A percentile compares a stretch with the other conserved stretches of the same genome.
These are phyloP conservation scores for Selenia dentaria DNA, from an alignment of 2,888 invertebrate species.

Conservation along the genomic window DNA sequence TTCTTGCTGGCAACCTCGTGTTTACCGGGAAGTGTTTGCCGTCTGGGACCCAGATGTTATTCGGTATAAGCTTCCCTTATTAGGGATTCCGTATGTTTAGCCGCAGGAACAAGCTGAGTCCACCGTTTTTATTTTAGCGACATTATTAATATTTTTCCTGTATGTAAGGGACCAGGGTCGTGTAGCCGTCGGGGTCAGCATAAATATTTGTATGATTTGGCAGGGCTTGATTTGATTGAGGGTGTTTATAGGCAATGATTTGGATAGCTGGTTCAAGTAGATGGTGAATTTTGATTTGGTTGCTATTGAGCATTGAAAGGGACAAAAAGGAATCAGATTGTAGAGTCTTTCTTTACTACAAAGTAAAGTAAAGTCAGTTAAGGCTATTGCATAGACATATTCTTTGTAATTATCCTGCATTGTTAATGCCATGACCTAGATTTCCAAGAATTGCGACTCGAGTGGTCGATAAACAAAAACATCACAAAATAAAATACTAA, in stretches of 20 bases:
- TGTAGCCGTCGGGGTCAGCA: slow-evolving; percentile 30
- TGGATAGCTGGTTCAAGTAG: slow-evolving; percentile 8
- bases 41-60: slow-evolving; percentile 79
- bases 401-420: too few relatives aligned
- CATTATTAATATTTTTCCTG: slow-evolving; percentile 68
- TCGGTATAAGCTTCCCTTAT: slow-evolving; percentile 80
- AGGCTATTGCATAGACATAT: too few relatives aligned
- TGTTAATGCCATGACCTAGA: too few relatives aligned
- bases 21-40: slow-evolving; percentile 79
- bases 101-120: slow-evolving; percentile 57
- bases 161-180: slow-evolving; percentile 20
- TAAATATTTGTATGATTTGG: slow-evolving; percentile 27
- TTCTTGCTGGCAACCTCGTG: slow-evolving; percentile 71
- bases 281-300: background rate
- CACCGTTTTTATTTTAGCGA: slow-evolving; percentile 67
- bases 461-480: too few relatives aligned
- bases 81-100: slow-evolving; percentile 76
- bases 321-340: background rate
- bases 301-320: background rate
- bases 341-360: too few relatives aligned
- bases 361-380: too few relatives aligned
- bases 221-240: slow-evolving; percentile 22
- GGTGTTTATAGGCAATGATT: slow-evolving; percentile 19
- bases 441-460: too few relatives aligned
- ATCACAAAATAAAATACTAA: too few relatives aligned